phyloP scores from a whole-genome alignment of 2,888 invertebrate genomes.

The Dicycla oo region DNA sequence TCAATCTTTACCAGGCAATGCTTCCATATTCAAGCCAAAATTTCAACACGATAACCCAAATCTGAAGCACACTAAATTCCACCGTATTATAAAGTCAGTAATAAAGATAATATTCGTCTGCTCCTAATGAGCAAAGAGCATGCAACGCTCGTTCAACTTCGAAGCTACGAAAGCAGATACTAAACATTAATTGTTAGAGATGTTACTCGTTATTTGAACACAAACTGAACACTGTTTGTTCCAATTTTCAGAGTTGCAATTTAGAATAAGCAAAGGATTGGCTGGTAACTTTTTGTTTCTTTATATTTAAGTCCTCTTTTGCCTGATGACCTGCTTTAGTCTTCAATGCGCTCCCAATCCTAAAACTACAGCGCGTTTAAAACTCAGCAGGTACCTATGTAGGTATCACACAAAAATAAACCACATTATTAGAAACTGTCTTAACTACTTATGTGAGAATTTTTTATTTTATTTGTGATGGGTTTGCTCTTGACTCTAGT shows the following conservation, averaged over 20 bases:
- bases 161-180: conserved; percentile 49
- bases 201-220: conserved; percentile 44
- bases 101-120: conserved; percentile 57
- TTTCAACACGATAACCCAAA: conserved; percentile 43
- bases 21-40: conserved; percentile 30
- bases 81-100: conserved; percentile 38
- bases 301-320: neutral
- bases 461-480: too few relatives aligned
- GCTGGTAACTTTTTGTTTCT: conserved; percentile 16
- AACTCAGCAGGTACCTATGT: neutral
- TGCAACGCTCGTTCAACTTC: conserved; percentile 53
- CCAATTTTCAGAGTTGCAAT: conserved; percentile 7
- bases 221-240: conserved; percentile 43
- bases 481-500: too few relatives aligned
- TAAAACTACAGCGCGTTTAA: neutral
- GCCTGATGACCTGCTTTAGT: neutral
- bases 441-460: neutral
- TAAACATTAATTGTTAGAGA: conserved; percentile 60
- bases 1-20: conserved; percentile 24
- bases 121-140: conserved; percentile 52
- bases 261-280: conserved; percentile 23
- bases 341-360: neutral
- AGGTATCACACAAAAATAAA: neutral
- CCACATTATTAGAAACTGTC: neutral
- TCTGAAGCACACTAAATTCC: conserved; percentile 44